Evolutionary conservation across 1,140 invertebrate genomes (phyloP).

Genomic region (Bombus pascuorum): DNA sequence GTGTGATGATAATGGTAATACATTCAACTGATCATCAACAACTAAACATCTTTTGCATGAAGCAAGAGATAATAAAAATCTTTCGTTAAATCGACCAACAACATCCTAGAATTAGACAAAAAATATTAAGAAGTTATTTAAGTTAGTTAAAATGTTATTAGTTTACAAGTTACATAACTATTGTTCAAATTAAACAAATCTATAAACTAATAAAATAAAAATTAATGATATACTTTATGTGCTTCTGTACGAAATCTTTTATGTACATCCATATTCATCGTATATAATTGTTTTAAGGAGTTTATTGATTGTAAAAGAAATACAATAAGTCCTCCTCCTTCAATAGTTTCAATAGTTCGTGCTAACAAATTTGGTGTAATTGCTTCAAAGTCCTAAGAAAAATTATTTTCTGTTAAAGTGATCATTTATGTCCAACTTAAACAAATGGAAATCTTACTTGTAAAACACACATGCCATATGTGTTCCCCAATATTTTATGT

Average conservation of each 20-base stretch:
- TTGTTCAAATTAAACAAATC: not conserved
- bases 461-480: conserved; percentile 98
- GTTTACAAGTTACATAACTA: no score
- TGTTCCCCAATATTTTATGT: conserved; percentile 98
- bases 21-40: conserved; percentile 95
- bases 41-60: conserved; percentile 95
- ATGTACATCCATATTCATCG: conserved; percentile 99
- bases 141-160: no score
- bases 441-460: conserved; percentile 85
- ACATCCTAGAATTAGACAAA: conserved; percentile 84
- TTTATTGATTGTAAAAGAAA: conserved; percentile 92
- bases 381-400: conserved; percentile 97
- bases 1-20: conserved; percentile 96
- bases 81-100: conserved; percentile 97
- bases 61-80: conserved; percentile 95
- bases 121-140: conserved; percentile 21
- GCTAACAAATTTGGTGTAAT: conserved; percentile 99
- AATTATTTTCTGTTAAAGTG: conserved; percentile 19
- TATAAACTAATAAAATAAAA: not conserved
- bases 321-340: conserved; percentile 97
- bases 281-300: conserved; percentile 97
- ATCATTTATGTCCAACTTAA: not conserved
- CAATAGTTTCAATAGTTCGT: conserved; percentile 98
- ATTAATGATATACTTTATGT: conserved; percentile 84
- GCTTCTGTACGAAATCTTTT: conserved; percentile 96